These are phyloP conservation scores for Limnephilus auricula DNA, from an alignment of 2,888 invertebrate genomes.

Conservation along the genomic window DNA sequence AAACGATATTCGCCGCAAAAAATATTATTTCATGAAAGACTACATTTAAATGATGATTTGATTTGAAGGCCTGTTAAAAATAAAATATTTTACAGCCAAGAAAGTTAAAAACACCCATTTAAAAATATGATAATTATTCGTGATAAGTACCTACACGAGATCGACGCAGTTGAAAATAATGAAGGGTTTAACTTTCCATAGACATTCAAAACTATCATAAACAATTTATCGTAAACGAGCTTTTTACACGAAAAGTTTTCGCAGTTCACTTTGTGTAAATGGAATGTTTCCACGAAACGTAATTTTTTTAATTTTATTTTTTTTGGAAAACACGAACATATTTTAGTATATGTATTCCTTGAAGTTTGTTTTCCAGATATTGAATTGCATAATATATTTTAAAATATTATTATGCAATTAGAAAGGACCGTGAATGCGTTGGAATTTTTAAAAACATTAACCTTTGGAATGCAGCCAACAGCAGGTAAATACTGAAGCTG, in stretches of 20 bases:
- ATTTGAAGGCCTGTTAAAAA: background rate
- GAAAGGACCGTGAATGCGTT: background rate
- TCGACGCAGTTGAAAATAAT: no score
- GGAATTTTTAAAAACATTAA: constrained; percentile 11
- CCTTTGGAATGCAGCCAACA: constrained; percentile 18
- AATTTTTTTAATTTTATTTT: no score
- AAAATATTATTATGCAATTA: background rate
- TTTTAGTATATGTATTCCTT: background rate
- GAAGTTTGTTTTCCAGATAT: background rate
- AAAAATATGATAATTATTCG: background rate
- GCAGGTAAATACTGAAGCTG: background rate
- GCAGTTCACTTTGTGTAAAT: background rate
- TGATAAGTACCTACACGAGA: no score
- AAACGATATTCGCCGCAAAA: background rate
- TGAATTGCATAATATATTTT: background rate
- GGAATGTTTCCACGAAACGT: background rate
- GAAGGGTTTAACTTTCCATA: background rate
- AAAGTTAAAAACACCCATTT: background rate
- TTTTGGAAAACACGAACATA: background rate
- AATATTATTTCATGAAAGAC: background rate
- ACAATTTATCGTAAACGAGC: background rate
- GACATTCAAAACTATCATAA: background rate
- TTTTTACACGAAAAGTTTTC: background rate
- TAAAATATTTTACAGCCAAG: background rate
- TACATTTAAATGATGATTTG: background rate